phyloP scores from a whole-genome alignment of 2,113 vertebrate species.

The Sebastes fasciatus region DNA sequence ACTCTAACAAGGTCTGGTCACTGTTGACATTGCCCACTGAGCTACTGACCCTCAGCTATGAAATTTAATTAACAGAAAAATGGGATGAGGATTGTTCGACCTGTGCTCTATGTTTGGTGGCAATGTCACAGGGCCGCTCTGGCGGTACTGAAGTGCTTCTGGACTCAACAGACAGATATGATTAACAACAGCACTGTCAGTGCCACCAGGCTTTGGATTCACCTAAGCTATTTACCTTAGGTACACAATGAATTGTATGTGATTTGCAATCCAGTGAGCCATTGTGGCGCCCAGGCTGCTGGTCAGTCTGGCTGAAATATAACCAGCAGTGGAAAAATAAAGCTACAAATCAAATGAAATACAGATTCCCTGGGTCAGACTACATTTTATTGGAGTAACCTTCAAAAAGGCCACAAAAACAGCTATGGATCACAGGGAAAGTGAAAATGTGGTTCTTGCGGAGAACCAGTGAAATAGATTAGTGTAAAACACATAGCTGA shows the following conservation, averaged over 20 bases:
- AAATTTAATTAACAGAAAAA: slow-evolving; percentile 68
- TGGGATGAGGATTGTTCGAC: slow-evolving; percentile 47
- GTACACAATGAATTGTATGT: slow-evolving; percentile 45
- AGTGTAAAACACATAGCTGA: slow-evolving; percentile 27
- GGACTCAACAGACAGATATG: slow-evolving; percentile 36
- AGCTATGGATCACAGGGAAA: slow-evolving; percentile 35
- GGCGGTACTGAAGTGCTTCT: slow-evolving; percentile 28
- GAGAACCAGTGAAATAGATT: slow-evolving; percentile 10
- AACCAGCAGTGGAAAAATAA: slow-evolving; percentile 30
- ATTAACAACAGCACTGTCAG: slow-evolving; percentile 31
- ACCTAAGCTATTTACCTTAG: slow-evolving; percentile 44
- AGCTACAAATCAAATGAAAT: slow-evolving; percentile 61
- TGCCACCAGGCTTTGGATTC: slow-evolving; percentile 34
- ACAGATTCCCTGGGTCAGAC: slow-evolving; percentile 21
- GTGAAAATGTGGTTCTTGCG: slow-evolving; percentile 13
- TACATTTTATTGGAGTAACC: slow-evolving; percentile 37
- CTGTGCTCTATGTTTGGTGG: slow-evolving; percentile 44
- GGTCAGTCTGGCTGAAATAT: slow-evolving; percentile 44
- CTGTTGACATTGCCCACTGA: slow-evolving; percentile 32
- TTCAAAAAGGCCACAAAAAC: slow-evolving; percentile 51
- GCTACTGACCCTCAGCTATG: slow-evolving; percentile 58
- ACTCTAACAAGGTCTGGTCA: slow-evolving; percentile 49
- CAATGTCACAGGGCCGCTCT: slow-evolving; percentile 34
- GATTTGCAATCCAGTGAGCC: slow-evolving; percentile 43
- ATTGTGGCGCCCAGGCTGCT: slow-evolving; percentile 6